Percentiles rank a stretch among this genome's conserved stretches.
These are phyloP conservation scores for Eretmochelys imbricata DNA, from an alignment of 2,113 vertebrate species.

Conservation along the genomic window DNA sequence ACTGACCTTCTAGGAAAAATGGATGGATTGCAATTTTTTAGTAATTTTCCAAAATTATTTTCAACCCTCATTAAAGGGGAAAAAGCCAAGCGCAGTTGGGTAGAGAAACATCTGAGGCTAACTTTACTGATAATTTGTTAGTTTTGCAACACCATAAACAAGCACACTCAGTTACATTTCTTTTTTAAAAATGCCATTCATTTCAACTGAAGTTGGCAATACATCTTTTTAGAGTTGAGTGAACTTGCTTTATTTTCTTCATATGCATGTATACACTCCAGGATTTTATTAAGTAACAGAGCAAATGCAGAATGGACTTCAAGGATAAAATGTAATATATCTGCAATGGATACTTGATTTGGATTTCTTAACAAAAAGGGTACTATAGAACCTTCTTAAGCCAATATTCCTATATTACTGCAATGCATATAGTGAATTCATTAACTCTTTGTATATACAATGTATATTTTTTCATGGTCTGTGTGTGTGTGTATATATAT, in stretches of 20 bases:
- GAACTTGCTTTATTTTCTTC: not conserved
- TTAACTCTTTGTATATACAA: not conserved
- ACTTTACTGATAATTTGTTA: not conserved
- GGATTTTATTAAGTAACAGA: not conserved
- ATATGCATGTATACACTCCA: not conserved
- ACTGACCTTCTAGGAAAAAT: slow-evolving; percentile 14
- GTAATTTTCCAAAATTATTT: not conserved
- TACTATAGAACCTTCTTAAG: not conserved
- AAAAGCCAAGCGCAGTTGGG: not conserved
- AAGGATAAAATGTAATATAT: not conserved
- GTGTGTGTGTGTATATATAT: too few relatives aligned
- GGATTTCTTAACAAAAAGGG: not conserved
- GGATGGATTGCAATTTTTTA: not conserved
- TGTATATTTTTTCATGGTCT: too few relatives aligned
- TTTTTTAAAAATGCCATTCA: not conserved
- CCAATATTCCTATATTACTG: not conserved
- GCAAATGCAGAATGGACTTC: not conserved
- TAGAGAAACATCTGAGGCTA: not conserved
- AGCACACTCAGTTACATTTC: not conserved
- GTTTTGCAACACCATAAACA: not conserved
- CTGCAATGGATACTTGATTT: not conserved
- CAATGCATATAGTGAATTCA: not conserved
- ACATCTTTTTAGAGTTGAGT: not conserved
- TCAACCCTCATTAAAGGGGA: not conserved
- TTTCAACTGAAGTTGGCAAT: not conserved